Conservation (phyloP, 2,113 vertebrate species). For the Thamnophis sirtalis region DNA sequence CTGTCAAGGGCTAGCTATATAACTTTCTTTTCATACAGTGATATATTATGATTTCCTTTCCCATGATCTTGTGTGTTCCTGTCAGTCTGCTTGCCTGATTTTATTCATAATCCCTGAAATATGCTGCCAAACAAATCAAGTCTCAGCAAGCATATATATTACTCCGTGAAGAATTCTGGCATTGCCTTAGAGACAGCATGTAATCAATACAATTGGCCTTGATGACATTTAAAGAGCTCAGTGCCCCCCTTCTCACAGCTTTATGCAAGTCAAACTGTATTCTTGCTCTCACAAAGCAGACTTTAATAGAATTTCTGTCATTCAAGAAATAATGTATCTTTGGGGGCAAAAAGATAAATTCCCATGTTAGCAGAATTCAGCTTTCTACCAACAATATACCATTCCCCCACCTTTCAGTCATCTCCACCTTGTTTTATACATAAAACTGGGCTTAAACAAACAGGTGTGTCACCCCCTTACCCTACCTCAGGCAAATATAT, state of each 20-base stretch:
- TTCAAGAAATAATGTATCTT: neutral
- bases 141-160: neutral
- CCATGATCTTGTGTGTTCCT: neutral
- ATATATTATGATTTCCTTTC: neutral
- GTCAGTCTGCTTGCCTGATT: neutral
- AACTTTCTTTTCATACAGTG: neutral
- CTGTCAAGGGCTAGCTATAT: neutral
- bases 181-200: neutral
- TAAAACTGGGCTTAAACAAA: neutral
- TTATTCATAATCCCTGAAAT: neutral
- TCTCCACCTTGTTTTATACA: neutral
- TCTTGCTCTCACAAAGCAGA: neutral
- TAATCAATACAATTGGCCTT: neutral
- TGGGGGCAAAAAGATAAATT: neutral
- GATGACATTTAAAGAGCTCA: neutral
- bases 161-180: neutral
- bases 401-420: neutral
- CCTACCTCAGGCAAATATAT: neutral
- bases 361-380: neutral
- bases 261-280: neutral
- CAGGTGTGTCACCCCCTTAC: neutral
- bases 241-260: too few species aligned
- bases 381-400: neutral
- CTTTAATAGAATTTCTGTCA: neutral
- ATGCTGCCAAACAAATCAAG: conserved; percentile 3